These are phyloP conservation scores for Nycticorax nycticorax DNA, from an alignment of 2,113 vertebrate genomes.

Conservation along the genomic window DNA sequence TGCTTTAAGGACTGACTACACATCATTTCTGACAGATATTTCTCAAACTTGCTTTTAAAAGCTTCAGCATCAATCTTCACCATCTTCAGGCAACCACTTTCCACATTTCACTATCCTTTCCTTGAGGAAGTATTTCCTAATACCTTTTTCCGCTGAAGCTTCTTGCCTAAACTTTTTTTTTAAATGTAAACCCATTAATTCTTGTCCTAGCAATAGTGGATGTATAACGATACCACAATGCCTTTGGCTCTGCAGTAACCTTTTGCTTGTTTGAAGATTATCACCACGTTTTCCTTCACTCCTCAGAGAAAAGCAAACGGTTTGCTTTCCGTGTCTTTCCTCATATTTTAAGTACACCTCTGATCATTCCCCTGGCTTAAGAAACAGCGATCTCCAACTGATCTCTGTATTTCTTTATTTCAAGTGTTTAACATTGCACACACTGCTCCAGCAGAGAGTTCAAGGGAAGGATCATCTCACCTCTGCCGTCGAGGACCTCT, in stretches of 20 bases:
- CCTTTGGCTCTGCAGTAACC: background rate
- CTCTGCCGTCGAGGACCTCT: background rate
- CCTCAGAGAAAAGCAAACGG: background rate
- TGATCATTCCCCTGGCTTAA: background rate
- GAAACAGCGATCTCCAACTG: background rate
- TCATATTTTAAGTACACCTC: background rate
- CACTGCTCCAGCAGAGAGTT: background rate
- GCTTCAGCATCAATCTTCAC: background rate
- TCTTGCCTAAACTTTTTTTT: background rate
- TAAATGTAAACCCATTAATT: background rate
- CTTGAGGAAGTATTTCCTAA: background rate
- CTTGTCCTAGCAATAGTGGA: background rate
- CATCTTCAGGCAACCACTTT: background rate
- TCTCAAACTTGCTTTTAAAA: background rate
- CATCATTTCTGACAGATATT: background rate
- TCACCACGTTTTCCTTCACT: background rate
- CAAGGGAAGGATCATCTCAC: background rate
- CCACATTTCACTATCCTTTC: background rate
- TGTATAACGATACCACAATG: background rate
- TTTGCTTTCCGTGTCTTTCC: background rate
- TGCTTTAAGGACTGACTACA: background rate
- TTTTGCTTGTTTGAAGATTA: background rate
- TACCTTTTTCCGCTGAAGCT: background rate
- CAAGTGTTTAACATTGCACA: background rate
- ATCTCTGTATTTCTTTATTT: background rate